phyloP scores from a whole-genome alignment of 1,140 invertebrate genomes.

The Neodiprion virginianus region DNA sequence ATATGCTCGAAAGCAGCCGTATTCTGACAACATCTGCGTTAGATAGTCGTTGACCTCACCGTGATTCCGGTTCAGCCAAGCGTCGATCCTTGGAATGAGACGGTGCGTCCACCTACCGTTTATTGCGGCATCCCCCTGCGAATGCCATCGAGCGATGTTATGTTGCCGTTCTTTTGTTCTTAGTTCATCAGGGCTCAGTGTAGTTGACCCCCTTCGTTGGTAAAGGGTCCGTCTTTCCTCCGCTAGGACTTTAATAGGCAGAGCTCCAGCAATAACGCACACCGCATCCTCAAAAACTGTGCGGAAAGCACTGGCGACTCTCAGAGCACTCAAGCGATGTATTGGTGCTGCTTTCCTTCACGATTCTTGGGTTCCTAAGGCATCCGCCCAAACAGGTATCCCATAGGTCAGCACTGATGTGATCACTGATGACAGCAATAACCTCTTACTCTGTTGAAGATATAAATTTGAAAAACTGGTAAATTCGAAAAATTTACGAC shows the following conservation, averaged over 20 bases:
- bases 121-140: constrained; percentile 17
- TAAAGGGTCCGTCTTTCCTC: constrained; percentile 15
- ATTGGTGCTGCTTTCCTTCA: not conserved
- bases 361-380: not conserved
- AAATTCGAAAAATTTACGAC: too few species aligned
- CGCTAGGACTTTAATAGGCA: constrained; percentile 29
- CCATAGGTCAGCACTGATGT: constrained; percentile 13
- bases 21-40: too few species aligned
- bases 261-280: constrained; percentile 25
- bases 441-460: too few species aligned
- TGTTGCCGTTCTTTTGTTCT: not conserved
- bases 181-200: not conserved
- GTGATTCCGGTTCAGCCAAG: too few species aligned
- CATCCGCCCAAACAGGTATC: constrained; percentile 11
- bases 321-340: constrained; percentile 2
- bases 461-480: too few species aligned
- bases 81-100: not conserved
- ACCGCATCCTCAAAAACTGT: constrained; percentile 28
- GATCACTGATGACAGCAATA: not conserved
- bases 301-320: constrained; percentile 18
- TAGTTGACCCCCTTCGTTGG: not conserved
- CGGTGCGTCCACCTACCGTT: constrained; percentile 9
- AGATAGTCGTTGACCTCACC: too few species aligned
- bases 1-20: too few species aligned
- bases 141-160: constrained; percentile 18